A percentile compares a stretch with the other conserved stretches of the same genome.
phyloP scores from a whole-genome alignment of 1,140 invertebrate species.

The Aphis gossypii region DNA sequence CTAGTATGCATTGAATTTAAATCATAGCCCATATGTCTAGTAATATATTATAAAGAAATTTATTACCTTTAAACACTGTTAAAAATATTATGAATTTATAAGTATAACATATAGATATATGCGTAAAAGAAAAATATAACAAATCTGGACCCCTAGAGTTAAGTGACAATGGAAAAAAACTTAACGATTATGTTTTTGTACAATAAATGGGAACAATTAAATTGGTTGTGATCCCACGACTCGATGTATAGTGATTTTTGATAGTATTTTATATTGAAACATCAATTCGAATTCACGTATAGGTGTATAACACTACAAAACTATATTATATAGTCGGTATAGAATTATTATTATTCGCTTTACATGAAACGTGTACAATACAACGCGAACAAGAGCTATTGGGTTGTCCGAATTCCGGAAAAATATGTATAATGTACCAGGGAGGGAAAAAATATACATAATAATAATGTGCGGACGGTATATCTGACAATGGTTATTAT shows the following conservation, averaged over 20 bases:
- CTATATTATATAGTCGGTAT: conserved; percentile 6
- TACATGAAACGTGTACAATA: conserved; percentile 35
- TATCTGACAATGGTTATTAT: conserved; percentile 50
- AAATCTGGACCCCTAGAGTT: conserved; percentile 46
- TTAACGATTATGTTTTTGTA: conserved; percentile 27
- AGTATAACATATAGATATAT: neutral
- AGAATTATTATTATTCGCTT: conserved; percentile 42
- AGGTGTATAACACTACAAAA: neutral
- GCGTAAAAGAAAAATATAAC: neutral
- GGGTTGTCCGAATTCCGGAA: conserved; percentile 52
- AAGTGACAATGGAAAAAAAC: conserved; percentile 48
- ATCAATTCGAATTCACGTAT: conserved; percentile 24
- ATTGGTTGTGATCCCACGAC: conserved; percentile 29
- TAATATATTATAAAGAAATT: neutral
- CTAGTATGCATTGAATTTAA: neutral
- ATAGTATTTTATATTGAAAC: conserved; percentile 49
- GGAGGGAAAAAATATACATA: conserved; percentile 48
- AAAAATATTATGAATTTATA: neutral
- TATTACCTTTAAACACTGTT: neutral
- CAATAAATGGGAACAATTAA: conserved; percentile 45
- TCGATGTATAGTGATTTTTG: conserved; percentile 32
- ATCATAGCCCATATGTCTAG: neutral
- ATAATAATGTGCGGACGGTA: conserved; percentile 53
- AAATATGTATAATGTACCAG: conserved; percentile 40
- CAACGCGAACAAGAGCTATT: conserved; percentile 31